Conservation (phyloP, 2,113 vertebrate species). For the Phaethon lepturus region DNA sequence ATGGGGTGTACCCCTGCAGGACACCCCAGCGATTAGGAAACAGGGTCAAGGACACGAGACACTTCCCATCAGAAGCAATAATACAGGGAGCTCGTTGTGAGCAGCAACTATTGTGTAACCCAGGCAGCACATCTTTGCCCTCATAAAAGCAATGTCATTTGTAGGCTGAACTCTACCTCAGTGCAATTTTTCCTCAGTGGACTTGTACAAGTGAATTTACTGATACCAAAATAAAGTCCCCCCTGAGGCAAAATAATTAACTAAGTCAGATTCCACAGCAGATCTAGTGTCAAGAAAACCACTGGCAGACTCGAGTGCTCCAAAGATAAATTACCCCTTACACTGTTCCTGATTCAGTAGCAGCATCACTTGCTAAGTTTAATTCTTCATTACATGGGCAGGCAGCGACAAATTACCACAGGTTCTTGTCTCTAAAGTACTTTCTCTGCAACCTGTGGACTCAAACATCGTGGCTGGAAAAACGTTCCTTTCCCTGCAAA, state of each 20-base stretch:
- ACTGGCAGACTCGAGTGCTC: neutral
- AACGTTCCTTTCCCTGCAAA: neutral
- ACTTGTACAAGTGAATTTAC: neutral
- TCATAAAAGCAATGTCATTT: neutral
- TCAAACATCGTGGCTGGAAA: neutral
- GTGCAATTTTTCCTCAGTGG: neutral
- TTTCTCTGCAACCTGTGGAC: neutral
- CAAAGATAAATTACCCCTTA: neutral
- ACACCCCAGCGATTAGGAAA: neutral
- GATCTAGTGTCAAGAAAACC: neutral
- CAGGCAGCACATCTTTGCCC: neutral
- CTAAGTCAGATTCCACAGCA: neutral
- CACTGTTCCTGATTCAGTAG: neutral
- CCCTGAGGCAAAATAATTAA: conserved; percentile 28
- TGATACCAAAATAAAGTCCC: conserved; percentile 4
- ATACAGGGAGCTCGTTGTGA: fast-evolving
- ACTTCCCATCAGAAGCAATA: neutral
- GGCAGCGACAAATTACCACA: neutral
- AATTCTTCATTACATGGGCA: neutral
- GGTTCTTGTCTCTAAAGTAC: neutral
- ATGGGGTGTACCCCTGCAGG: neutral
- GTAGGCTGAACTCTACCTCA: neutral
- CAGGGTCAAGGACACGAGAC: neutral
- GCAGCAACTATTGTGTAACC: fast-evolving
- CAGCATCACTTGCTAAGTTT: neutral